Base-by-base conservation (phyloP, 2,113 vertebrate genomes). In the Syngnathoides biaculeatus region DNA sequence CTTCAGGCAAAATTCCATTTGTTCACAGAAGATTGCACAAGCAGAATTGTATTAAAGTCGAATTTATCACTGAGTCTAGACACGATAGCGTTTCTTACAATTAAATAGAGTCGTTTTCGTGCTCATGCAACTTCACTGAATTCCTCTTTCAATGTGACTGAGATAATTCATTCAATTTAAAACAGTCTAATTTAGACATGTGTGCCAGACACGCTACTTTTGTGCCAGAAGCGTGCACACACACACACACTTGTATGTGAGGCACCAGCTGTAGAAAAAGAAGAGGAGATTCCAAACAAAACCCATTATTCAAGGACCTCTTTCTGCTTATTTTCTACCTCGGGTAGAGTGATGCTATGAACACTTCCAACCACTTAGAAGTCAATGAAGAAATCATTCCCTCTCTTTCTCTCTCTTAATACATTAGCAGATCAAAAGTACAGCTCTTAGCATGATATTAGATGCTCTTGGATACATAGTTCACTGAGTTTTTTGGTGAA, bases 151-250 rank as follows among this genome's bases (percentile, higher is more conserved):
- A 79, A 77, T 84, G 84, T 80, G 71, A 80, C 78, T 74, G 69
- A 80, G 84, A 83, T 81, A 66, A 84, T 82, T 83, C 78, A 72
- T 79, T 75, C 76, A 85, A 82, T 86, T 86, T 83, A 82, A 85
- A 79, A 53, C 60, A 0, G 68, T 55, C 74, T 86, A 75, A 82
- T 82, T 78, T 72, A 68, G 69, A 72, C 0, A 14, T 7, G 67
- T 75, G 68, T 61, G 53, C 63, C 70, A 74, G 74, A 65, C 60
- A 0, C 3, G 27, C 53, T 0, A 30, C 72, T 68, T 35, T 55
- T 56, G 48, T 52, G 48, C n/a, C 20, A 12, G 48, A 22, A 52
- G n/a, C 20, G 22, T 3, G 11, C 30, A 35, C 30, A 35, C 30
- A 42, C 40, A 42, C 13, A 0, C 62, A 1, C 26, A n/a, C 19